Evolutionary conservation across 1,140 invertebrate genomes (phyloP), one percentile per base, ranked within the genome.

Genomic region (Sitodiplosis mosellana): DNA sequence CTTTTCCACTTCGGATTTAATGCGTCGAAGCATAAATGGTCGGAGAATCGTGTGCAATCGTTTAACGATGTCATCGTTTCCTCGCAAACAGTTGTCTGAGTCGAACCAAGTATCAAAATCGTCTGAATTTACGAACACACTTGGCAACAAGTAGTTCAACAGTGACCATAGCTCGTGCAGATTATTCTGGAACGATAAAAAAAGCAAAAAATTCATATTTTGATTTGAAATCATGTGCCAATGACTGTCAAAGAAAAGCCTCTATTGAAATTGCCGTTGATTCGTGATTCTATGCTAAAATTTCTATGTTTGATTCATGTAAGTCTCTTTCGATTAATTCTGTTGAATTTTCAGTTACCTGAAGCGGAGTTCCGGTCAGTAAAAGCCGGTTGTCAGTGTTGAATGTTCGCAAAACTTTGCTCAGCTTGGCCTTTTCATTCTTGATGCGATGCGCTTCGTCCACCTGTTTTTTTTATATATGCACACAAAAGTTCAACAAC

Each of bases 151-250:
- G 64, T 97, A 98, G 67, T 98, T 92, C 72, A 97, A 92, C 11
- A 98, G 62, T 19, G 91, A 94, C 91, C 91, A 95, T 3, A 95
- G 59, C 70, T 95, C 91, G 58, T 83, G 82, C 14, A 98, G 69
- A 58, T 91, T 93, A 68, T 98, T 98, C 63, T 98, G 93, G 71
- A 98, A 83, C 3, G 93, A 93, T 15, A 93, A 97, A 33, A 93
- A 93, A 17, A 92, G 95, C 45, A 96, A 67, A 15, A 96, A 69
- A n/a, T n/a, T n/a, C n/a, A n/a, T n/a, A n/a, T n/a, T n/a, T n/a
- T n/a, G n/a, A n/a, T n/a, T n/a, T n/a, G n/a, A n/a, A n/a, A n/a
- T n/a, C n/a, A n/a, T n/a, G n/a, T n/a, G n/a, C n/a, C n/a, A 7
- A 97, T 27, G 10, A 27, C 27, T 27, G 27, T n/a, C n/a, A n/a